These are phyloP conservation scores for Halcyon leucocephala DNA, from an alignment of 2,797 vertebrate species.

Conservation along the genomic window DNA sequence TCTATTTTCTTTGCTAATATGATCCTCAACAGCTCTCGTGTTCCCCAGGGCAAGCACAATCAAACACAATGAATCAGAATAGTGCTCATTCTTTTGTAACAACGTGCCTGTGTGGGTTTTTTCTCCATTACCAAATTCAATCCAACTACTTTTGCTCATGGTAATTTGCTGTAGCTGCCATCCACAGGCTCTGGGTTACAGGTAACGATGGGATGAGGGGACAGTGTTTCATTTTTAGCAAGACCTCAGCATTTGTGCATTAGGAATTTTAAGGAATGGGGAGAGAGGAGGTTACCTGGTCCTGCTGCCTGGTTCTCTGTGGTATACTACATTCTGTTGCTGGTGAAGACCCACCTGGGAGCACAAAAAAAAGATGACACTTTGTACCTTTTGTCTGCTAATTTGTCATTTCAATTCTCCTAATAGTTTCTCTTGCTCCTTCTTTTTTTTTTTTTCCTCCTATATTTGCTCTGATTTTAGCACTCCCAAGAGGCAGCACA, in stretches of 20 bases:
- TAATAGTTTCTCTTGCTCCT: background rate
- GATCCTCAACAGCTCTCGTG: background rate
- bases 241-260: background rate
- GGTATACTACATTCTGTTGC: background rate
- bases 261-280: background rate
- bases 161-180: background rate
- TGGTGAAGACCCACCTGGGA: background rate
- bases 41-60: background rate
- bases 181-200: background rate
- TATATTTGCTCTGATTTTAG: background rate
- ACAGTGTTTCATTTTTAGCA: background rate
- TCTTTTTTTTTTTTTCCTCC: background rate
- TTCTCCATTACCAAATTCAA: background rate
- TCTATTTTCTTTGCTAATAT: background rate
- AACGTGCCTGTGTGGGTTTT: background rate
- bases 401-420: background rate
- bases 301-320: background rate
- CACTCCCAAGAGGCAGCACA: background rate
- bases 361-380: background rate
- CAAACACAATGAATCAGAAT: background rate
- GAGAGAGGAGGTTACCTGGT: rapidly evolving
- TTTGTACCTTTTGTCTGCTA: background rate
- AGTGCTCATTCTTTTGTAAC: slow-evolving; percentile 11
- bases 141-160: background rate
- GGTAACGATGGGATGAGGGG: rapidly evolving